A percentile compares a stretch with the other conserved stretches of the same genome.
Conservation (phyloP, 2,797 vertebrate genomes). For the Todus mexicanus region DNA sequence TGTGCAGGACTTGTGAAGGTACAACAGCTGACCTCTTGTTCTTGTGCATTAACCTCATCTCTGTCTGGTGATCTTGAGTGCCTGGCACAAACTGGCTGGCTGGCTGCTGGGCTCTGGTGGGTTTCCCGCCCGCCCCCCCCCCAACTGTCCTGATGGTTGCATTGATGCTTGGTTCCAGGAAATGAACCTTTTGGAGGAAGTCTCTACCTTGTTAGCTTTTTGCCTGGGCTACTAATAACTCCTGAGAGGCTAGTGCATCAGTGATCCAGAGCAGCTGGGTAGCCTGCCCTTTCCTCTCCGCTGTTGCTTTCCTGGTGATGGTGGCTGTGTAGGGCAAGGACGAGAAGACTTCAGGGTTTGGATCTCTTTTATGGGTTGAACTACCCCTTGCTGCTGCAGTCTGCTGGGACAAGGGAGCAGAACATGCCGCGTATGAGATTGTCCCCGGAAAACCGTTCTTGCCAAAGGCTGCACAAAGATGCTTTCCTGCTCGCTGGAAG, state of each 20-base stretch:
- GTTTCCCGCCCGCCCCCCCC: background rate
- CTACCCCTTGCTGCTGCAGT: background rate
- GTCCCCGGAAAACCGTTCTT: background rate
- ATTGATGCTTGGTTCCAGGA: background rate
- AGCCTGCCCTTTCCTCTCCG: background rate
- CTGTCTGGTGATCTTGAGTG: background rate
- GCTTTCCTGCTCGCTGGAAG: background rate
- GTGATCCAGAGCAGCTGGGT: background rate
- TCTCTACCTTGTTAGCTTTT: background rate
- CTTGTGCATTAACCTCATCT: background rate
- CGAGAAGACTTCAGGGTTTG: background rate
- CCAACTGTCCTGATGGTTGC: background rate
- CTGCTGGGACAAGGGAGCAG: background rate
- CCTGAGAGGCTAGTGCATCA: background rate
- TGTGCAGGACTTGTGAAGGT: background rate
- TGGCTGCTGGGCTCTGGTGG: background rate
- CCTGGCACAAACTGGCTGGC: background rate
- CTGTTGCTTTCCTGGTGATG: background rate
- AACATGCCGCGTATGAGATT: fast-evolving
- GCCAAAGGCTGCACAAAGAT: background rate
- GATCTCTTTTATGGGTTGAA: background rate
- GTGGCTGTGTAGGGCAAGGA: background rate
- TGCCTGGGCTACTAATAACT: background rate
- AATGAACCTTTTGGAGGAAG: background rate
- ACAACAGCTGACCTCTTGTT: background rate